Conservation (phyloP, 2,113 vertebrate genomes). For the Rhombomys opimus region DNA sequence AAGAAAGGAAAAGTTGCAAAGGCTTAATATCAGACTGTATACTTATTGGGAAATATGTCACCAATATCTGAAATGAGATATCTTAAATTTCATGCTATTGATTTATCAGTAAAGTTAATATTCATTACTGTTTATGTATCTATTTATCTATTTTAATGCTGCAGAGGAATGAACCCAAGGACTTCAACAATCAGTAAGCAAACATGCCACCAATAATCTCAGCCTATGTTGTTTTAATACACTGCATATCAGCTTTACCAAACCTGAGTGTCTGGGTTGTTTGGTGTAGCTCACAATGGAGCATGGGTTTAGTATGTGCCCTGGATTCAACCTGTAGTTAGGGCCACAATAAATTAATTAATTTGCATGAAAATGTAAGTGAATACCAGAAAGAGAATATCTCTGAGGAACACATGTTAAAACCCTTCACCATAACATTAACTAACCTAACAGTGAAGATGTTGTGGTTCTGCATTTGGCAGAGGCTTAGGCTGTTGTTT, state of each 20-base stretch:
- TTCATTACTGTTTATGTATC: background rate
- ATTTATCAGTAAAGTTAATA: background rate
- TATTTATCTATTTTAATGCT: background rate
- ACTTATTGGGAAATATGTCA: background rate
- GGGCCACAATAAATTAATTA: background rate
- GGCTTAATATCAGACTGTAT: background rate
- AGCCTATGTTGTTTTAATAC: background rate
- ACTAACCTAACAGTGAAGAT: background rate
- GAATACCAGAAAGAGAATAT: background rate
- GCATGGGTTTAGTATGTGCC: background rate
- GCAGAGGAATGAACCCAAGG: background rate
- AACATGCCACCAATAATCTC: background rate
- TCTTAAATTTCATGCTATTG: background rate
- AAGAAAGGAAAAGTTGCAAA: background rate
- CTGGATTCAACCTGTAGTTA: background rate
- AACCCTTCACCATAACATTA: background rate
- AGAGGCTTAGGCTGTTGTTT: no score
- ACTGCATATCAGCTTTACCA: background rate
- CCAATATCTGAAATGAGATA: slow-evolving; percentile 18
- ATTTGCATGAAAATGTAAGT: background rate
- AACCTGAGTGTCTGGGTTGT: background rate
- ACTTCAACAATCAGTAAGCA: background rate
- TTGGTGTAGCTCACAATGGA: background rate
- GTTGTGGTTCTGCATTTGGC: background rate
- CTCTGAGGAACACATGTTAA: background rate